These are phyloP conservation scores for Ischnura elegans DNA, from an alignment of 2,888 invertebrate genomes.

Conservation along the genomic window DNA sequence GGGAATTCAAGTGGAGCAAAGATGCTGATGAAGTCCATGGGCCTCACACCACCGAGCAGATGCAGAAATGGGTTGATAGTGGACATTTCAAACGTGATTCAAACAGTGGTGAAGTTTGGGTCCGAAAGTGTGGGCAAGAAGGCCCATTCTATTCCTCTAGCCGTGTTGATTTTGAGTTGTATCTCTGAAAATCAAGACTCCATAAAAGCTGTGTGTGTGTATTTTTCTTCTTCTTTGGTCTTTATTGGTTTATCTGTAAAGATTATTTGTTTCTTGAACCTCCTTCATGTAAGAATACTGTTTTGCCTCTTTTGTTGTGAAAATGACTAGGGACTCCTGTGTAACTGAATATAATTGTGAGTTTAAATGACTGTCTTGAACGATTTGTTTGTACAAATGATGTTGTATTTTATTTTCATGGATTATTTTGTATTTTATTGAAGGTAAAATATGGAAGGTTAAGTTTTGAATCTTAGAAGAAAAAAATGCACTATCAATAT, in stretches of 20 bases:
- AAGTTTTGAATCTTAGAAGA: not conserved
- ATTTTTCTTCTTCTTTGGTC: not conserved
- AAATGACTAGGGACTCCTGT: not conserved
- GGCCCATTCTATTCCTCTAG: constrained; percentile 91
- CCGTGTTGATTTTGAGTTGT: constrained; percentile 96
- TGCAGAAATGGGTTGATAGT: constrained; percentile 93
- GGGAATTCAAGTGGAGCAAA: constrained; percentile 96
- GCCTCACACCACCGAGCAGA: constrained; percentile 91
- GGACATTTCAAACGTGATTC: constrained; percentile 89
- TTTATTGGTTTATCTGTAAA: not conserved
- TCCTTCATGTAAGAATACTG: not conserved
- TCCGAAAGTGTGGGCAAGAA: constrained; percentile 86
- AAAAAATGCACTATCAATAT: not conserved
- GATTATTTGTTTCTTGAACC: not conserved
- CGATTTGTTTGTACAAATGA: not conserved
- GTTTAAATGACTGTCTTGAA: not conserved
- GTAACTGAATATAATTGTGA: not conserved
- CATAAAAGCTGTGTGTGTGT: not conserved
- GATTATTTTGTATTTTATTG: not conserved
- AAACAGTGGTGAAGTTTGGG: constrained; percentile 84
- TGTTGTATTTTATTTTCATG: not conserved
- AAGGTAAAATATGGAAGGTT: not conserved
- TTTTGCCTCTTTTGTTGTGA: not conserved
- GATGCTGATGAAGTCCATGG: constrained; percentile 88
- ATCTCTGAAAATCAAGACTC: constrained; percentile 80